These are phyloP conservation scores for Syndactyla subalaris DNA, from an alignment of 2,797 vertebrate species.

Conservation along the genomic window DNA sequence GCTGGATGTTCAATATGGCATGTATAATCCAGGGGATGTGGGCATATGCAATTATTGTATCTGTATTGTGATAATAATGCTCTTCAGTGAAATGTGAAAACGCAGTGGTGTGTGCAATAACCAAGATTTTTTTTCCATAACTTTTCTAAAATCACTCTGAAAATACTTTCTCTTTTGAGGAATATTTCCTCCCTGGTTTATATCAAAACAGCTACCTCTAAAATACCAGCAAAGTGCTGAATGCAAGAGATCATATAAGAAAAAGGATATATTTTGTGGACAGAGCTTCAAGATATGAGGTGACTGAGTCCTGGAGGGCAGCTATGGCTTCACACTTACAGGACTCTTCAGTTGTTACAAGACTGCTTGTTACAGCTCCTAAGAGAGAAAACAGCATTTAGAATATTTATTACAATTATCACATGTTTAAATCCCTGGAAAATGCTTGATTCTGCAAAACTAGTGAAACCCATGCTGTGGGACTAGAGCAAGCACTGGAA, in stretches of 20 bases:
- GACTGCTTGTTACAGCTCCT: slow-evolving; percentile 44
- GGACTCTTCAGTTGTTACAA: slow-evolving; percentile 80
- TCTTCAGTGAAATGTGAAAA: neutral
- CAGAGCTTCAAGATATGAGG: slow-evolving; percentile 85
- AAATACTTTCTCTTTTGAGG: neutral
- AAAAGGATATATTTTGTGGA: slow-evolving; percentile 94
- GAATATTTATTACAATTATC: neutral
- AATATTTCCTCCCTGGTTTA: neutral
- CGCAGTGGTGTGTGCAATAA: neutral
- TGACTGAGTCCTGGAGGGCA: slow-evolving; percentile 88
- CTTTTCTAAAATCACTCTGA: neutral
- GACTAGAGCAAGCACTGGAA: neutral
- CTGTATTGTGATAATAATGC: neutral
- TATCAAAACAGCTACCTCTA: neutral
- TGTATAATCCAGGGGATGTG: neutral
- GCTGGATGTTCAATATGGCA: neutral
- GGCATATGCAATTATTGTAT: neutral
- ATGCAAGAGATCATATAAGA: neutral
- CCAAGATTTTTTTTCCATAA: neutral
- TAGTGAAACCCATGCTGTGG: neutral
- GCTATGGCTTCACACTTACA: slow-evolving; percentile 93
- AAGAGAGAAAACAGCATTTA: neutral
- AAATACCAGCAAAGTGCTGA: neutral
- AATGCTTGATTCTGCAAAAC: neutral
- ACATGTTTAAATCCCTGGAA: neutral